Conservation (phyloP, 2,797 vertebrate genomes). For the Hyperoplus immaculatus region DNA sequence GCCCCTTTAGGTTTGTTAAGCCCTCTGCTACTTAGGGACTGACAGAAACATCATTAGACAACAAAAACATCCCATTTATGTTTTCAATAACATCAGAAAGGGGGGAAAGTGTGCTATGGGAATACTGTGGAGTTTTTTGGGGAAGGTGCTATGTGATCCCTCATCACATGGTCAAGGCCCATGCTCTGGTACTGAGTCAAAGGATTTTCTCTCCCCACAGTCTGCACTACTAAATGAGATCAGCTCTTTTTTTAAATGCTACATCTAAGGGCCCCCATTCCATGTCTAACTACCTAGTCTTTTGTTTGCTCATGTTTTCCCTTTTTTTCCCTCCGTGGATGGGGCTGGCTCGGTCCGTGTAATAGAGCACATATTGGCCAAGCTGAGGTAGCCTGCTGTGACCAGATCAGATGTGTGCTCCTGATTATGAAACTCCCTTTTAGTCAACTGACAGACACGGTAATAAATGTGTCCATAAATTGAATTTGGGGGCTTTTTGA, state of each 20-base stretch:
- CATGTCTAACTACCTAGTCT: conserved; percentile 82
- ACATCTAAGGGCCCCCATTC: conserved; percentile 77
- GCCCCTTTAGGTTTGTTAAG: conserved; percentile 42
- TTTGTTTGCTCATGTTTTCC: conserved; percentile 86
- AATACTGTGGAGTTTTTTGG: conserved; percentile 51
- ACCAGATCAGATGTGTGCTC: conserved; percentile 92
- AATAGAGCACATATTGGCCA: conserved; percentile 86
- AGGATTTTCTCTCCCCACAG: conserved; percentile 76
- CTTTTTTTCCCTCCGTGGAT: conserved; percentile 76
- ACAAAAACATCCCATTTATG: conserved; percentile 73
- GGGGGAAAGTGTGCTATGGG: conserved; percentile 50
- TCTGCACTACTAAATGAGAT: conserved; percentile 79
- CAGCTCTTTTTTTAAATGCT: conserved; percentile 69
- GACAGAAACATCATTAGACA: conserved; percentile 74
- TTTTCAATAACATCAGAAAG: conserved; percentile 70
- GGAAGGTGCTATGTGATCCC: conserved; percentile 65
- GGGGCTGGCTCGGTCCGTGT: conserved; percentile 80
- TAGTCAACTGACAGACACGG: conserved; percentile 96
- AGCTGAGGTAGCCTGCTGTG: conserved; percentile 80
- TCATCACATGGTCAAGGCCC: conserved; percentile 70
- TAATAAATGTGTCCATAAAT: conserved; percentile 99
- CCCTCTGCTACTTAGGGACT: conserved; percentile 64
- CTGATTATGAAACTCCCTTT: conserved; percentile 95
- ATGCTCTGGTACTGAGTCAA: conserved; percentile 66
- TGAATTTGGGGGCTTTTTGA: conserved; percentile 95